phyloP scores from a whole-genome alignment of 1,140 invertebrate genomes.

The Onthophagus taurus region DNA sequence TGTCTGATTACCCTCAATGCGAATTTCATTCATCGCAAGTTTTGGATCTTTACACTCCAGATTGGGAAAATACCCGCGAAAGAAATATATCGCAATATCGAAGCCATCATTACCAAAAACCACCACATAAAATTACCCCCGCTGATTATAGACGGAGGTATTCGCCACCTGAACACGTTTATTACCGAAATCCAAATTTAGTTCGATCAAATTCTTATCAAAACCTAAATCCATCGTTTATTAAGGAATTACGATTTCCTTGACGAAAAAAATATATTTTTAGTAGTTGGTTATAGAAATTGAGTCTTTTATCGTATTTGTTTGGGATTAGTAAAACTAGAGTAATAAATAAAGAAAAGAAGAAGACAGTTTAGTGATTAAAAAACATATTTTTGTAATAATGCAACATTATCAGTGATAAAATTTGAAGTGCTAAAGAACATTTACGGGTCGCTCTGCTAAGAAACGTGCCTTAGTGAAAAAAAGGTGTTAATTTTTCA shows the following conservation, averaged over 20 bases:
- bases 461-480: too few relatives aligned
- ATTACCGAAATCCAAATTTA: constrained; percentile 27
- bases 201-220: constrained; percentile 47
- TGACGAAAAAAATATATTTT: constrained; percentile 16
- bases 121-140: constrained; percentile 32
- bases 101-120: constrained; percentile 11
- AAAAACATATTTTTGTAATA: too few relatives aligned
- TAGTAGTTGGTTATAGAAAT: too few relatives aligned
- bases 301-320: too few relatives aligned
- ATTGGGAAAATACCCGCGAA: constrained; percentile 42
- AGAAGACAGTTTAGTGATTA: too few relatives aligned
- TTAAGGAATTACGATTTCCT: constrained; percentile 50
- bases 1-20: constrained; percentile 37
- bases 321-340: too few relatives aligned
- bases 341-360: too few relatives aligned
- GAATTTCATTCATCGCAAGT: constrained; percentile 50
- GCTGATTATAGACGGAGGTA: constrained; percentile 32
- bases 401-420: too few relatives aligned
- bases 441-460: too few relatives aligned
- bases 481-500: too few relatives aligned
- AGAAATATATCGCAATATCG: constrained; percentile 34
- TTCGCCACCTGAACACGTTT: constrained; percentile 34
- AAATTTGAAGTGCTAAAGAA: too few relatives aligned
- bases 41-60: constrained; percentile 46
- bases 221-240: constrained; percentile 46